phyloP scores from a whole-genome alignment of 2,113 vertebrate genomes.

The Cebus imitator region DNA sequence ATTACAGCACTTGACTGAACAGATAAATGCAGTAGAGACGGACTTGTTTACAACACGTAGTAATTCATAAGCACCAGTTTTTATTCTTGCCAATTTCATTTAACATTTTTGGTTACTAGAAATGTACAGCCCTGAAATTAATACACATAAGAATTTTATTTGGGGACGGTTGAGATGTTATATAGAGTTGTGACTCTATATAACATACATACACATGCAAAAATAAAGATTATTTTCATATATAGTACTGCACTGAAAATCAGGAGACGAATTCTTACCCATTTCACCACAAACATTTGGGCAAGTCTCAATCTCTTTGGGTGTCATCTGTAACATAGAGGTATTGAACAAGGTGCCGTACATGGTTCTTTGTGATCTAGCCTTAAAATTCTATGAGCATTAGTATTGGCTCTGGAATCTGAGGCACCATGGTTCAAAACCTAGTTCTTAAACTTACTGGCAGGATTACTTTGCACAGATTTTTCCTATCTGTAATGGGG shows the following conservation, averaged over 20 bases:
- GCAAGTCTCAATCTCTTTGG: background rate
- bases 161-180: conserved; percentile 15
- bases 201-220: background rate
- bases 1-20: conserved; percentile 24
- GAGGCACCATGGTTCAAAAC: background rate
- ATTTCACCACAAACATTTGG: background rate
- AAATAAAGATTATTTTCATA: background rate
- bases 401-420: conserved; percentile 22
- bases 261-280: background rate
- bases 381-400: conserved; percentile 22
- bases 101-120: conserved; percentile 37
- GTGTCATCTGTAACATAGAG: background rate
- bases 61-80: conserved; percentile 37
- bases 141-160: conserved; percentile 16
- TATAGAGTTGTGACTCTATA: background rate
- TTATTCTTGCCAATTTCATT: conserved; percentile 41
- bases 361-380: background rate
- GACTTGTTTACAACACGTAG: background rate
- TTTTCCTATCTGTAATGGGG: background rate
- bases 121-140: background rate
- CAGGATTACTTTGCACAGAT: conserved; percentile 24
- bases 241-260: background rate
- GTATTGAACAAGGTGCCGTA: background rate
- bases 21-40: conserved; percentile 19
- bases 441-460: background rate